A percentile compares a stretch with the other conserved stretches of the same genome.
Evolutionary conservation across 2,113 vertebrate species (phyloP).

Genomic region (Craseonycteris thonglongyai): DNA sequence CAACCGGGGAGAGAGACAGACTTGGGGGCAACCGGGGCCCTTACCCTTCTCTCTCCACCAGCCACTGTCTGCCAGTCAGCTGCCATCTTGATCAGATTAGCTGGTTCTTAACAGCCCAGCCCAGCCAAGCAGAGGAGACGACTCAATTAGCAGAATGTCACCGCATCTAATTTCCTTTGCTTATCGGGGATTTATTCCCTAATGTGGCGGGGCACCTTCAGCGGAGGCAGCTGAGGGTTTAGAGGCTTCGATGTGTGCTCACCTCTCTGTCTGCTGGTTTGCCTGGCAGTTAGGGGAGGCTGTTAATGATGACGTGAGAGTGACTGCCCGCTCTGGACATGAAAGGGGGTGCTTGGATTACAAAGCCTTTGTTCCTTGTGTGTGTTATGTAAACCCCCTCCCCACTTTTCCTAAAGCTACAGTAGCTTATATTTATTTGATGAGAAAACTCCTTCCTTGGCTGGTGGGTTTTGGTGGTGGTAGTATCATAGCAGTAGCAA

Average conservation of each 20-base stretch:
- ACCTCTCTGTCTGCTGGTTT: neutral
- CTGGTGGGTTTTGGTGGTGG: neutral
- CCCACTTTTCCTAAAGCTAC: neutral
- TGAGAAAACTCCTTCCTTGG: neutral
- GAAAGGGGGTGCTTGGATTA: neutral
- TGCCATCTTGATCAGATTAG: constrained; percentile 96
- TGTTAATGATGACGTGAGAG: neutral
- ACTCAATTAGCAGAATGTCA: constrained; percentile 90
- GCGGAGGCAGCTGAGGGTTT: constrained; percentile 68
- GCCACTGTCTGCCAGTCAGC: constrained; percentile 71
- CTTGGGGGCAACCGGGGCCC: neutral
- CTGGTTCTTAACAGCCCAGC: constrained; percentile 93
- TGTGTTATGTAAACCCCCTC: neutral
- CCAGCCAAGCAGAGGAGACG: constrained; percentile 82
- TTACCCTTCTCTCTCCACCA: neutral
- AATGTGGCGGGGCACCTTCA: constrained; percentile 79
- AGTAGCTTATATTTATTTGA: constrained; percentile 1
- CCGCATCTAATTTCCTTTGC: constrained; percentile 91
- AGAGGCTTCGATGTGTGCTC: constrained; percentile 72
- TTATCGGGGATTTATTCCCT: constrained; percentile 84
- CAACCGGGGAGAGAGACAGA: no score
- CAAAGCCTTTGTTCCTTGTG: neutral
- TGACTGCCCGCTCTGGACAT: neutral
- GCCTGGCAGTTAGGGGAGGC: constrained; percentile 23
- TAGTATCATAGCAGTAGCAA: neutral